phyloP scores from a whole-genome alignment of 2,797 vertebrate genomes.

The Siniperca scherzeri region DNA sequence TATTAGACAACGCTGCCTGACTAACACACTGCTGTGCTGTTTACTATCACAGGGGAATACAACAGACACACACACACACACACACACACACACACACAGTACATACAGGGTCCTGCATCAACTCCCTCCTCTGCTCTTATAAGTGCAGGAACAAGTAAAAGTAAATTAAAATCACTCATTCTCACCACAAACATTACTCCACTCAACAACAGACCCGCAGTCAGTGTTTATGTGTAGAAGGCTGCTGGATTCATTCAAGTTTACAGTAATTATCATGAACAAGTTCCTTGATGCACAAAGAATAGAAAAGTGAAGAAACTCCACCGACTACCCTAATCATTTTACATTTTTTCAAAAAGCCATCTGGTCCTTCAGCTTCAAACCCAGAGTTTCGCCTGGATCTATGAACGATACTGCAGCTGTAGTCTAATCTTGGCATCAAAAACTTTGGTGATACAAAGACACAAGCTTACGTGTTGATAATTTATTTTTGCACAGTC shows the following conservation, averaged over 20 bases:
- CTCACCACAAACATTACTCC: neutral
- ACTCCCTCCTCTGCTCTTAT: neutral
- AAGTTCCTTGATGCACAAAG: neutral
- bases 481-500: no score
- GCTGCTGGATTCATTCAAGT: neutral
- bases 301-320: neutral
- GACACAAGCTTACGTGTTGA: no score
- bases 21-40: conserved; percentile 39
- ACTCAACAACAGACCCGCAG: neutral
- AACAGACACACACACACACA: neutral
- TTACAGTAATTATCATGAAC: neutral
- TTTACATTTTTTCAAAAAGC: no score
- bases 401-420: neutral
- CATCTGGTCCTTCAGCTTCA: neutral
- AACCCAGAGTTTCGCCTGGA: neutral
- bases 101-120: neutral
- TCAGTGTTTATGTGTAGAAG: neutral
- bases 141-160: neutral
- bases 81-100: conserved; percentile 12
- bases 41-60: conserved; percentile 39
- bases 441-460: neutral
- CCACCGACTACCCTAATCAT: neutral
- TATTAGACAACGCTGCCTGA: conserved; percentile 52
- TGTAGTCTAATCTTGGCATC: neutral
- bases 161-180: neutral